Conservation (phyloP, 2,113 vertebrate species). For the Lophura nycthemera region DNA sequence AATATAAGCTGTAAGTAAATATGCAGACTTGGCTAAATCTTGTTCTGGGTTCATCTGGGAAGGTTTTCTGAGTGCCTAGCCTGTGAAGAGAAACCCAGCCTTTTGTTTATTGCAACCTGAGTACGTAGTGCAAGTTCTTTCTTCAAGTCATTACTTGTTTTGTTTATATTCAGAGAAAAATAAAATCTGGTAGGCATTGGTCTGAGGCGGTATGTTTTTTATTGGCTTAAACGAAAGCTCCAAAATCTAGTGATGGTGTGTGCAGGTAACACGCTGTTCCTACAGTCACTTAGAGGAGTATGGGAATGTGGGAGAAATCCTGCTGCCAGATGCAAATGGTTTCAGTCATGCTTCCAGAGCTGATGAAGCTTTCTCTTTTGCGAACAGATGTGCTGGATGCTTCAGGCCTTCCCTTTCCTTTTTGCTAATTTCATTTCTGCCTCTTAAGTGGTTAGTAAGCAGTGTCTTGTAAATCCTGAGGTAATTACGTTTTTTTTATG, state of each 20-base stretch:
- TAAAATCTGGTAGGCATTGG: neutral
- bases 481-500: neutral
- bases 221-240: neutral
- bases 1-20: conserved; percentile 55
- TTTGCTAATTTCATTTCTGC: conserved; percentile 3
- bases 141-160: neutral
- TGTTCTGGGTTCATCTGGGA: neutral
- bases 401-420: conserved; percentile 29
- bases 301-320: neutral
- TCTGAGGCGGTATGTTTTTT: neutral
- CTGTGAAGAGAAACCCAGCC: conserved; percentile 25
- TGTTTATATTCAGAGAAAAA: neutral
- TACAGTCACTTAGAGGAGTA: neutral
- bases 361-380: neutral
- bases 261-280: accelerated
- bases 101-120: conserved; percentile 16
- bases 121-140: neutral
- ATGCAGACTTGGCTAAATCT: conserved; percentile 13
- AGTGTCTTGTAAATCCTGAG: conserved; percentile 10
- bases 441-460: neutral
- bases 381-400: neutral
- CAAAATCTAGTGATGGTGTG: accelerated
- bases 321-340: neutral
- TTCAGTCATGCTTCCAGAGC: neutral
- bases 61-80: neutral